Evolutionary conservation across 2,888 invertebrate species (phyloP).

Genomic region (Drosophila histrio): DNA sequence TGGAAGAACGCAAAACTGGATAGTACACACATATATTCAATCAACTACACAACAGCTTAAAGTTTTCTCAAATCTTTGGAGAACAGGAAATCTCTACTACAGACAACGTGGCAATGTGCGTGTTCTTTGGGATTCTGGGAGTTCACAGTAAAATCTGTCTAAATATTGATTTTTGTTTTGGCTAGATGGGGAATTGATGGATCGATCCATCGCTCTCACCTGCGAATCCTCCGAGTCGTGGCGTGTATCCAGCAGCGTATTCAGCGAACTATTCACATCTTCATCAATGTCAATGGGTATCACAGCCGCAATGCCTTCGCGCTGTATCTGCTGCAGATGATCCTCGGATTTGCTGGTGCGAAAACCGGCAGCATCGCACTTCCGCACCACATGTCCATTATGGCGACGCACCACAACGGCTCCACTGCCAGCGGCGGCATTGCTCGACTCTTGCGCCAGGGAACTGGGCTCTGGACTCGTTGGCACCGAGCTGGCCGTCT

Average conservation of each 20-base stretch:
- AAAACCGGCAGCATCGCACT: conserved; percentile 88
- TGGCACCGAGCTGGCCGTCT: conserved; percentile 87
- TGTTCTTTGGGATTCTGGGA: neutral
- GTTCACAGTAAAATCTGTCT: neutral
- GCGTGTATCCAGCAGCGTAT: conserved; percentile 93
- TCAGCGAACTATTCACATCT: conserved; percentile 96
- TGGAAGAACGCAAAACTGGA: neutral
- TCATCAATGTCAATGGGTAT: conserved; percentile 95
- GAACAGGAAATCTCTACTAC: neutral
- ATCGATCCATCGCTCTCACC: conserved; percentile 64
- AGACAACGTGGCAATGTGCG: conserved; percentile 1
- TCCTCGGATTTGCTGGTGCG: conserved; percentile 96
- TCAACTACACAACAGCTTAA: neutral
- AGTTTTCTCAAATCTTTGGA: neutral
- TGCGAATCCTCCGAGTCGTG: conserved; percentile 85
- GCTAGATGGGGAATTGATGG: neutral
- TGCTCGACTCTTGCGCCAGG: conserved; percentile 73
- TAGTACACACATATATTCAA: conserved; percentile 18
- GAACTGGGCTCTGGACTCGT: conserved; percentile 87
- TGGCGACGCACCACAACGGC: conserved; percentile 84
- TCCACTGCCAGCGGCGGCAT: conserved; percentile 85
- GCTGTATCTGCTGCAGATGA: conserved; percentile 89
- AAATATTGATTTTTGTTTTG: neutral
- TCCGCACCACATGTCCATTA: conserved; percentile 84
- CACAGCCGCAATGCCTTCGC: conserved; percentile 90